These are phyloP conservation scores for Graphium colonna DNA, from an alignment of 2,888 invertebrate genomes.

Conservation along the genomic window DNA sequence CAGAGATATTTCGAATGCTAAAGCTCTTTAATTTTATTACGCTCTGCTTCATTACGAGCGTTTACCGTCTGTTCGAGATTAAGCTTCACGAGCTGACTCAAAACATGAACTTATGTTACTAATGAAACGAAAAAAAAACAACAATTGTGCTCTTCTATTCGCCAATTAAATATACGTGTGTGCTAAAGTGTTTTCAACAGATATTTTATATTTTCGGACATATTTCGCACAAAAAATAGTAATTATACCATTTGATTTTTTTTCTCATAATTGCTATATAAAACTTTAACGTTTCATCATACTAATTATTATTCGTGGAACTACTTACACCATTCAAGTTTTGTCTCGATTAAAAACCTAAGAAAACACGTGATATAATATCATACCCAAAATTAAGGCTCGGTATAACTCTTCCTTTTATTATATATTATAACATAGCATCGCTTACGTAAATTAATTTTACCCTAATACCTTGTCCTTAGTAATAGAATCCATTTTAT, in stretches of 20 bases:
- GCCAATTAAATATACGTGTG: not conserved
- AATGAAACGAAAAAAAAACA: slow-evolving; percentile 9
- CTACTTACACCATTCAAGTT: not conserved
- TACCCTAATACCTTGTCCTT: too few species aligned
- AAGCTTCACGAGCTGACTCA: slow-evolving; percentile 8
- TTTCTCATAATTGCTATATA: slow-evolving; percentile 11
- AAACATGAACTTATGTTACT: not conserved
- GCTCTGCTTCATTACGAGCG: slow-evolving; percentile 21
- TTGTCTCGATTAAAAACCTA: not conserved
- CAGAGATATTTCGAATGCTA: slow-evolving; percentile 9
- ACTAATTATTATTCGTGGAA: not conserved
- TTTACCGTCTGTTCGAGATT: slow-evolving; percentile 15
- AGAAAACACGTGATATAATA: not conserved
- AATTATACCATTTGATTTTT: not conserved
- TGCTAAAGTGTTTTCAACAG: not conserved
- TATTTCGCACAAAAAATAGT: slow-evolving; percentile 1
- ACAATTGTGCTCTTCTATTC: slow-evolving; percentile 7
- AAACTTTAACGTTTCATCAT: slow-evolving; percentile 1
- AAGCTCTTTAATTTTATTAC: slow-evolving; percentile 14
- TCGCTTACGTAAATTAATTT: too few species aligned
- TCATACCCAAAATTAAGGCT: not conserved
- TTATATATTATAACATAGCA: too few species aligned
- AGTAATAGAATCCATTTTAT: not conserved
- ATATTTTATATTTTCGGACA: slow-evolving; percentile 1
- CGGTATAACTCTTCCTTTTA: not conserved